Evolutionary conservation across 2,888 invertebrate species (phyloP).

Genomic region (Temnothorax ravouxi): DNA sequence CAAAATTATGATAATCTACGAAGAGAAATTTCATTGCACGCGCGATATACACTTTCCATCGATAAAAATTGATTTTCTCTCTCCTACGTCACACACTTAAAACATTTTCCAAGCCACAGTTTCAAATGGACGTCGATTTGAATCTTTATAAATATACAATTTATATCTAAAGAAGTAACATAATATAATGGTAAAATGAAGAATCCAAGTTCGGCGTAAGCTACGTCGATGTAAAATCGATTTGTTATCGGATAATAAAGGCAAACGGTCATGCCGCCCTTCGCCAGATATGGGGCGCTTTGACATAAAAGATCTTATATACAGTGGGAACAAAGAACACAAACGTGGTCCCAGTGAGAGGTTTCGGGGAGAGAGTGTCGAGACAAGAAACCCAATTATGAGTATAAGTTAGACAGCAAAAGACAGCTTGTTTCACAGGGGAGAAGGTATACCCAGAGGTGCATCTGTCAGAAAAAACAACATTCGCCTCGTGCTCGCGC

Average conservation of each 20-base stretch:
- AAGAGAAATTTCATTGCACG: not conserved
- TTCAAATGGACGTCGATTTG: not conserved
- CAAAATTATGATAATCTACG: constrained; percentile 7
- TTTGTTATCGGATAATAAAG: constrained; percentile 34
- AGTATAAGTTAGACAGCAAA: constrained; percentile 64
- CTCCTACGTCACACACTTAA: not conserved
- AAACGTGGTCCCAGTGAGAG: constrained; percentile 61
- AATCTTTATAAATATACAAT: not conserved
- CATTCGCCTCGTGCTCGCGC: constrained; percentile 67
- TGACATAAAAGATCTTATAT: not conserved
- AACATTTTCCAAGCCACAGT: not conserved
- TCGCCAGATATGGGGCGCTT: constrained; percentile 10
- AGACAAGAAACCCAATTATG: constrained; percentile 74
- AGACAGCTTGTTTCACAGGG: constrained; percentile 68
- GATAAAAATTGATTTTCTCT: not conserved
- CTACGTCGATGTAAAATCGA: constrained; percentile 39
- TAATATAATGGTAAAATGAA: not conserved
- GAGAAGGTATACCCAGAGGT: constrained; percentile 84
- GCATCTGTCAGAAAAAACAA: constrained; percentile 82
- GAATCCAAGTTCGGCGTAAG: not conserved
- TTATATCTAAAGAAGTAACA: not conserved
- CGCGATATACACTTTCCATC: not conserved
- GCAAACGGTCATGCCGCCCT: constrained; percentile 18
- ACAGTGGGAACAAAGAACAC: constrained; percentile 37
- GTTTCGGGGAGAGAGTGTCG: constrained; percentile 73